Conservation (phyloP, 2,888 invertebrate genomes). For the Dioctria rufipes region DNA sequence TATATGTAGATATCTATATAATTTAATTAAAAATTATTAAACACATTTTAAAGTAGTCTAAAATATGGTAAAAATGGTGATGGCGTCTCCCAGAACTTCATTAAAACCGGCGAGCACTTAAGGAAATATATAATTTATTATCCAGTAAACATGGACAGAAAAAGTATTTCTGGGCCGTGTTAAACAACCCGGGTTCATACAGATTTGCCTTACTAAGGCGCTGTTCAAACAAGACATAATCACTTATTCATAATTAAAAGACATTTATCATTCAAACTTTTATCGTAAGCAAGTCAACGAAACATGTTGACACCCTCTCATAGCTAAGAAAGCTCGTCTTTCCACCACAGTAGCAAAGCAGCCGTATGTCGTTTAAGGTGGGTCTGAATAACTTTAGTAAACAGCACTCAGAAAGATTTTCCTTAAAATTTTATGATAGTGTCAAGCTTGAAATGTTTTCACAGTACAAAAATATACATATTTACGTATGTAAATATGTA, state of each 20-base stretch:
- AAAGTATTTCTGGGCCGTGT: background rate
- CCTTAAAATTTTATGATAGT: slow-evolving; percentile 45
- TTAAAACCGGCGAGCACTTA: too few species aligned
- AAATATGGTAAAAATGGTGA: too few species aligned
- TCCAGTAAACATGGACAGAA: too few species aligned
- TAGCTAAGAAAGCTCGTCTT: slow-evolving; percentile 28
- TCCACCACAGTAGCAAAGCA: slow-evolving; percentile 1
- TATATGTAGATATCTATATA: too few species aligned
- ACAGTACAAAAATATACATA: slow-evolving; percentile 17
- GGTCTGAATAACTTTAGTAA: slow-evolving; percentile 42
- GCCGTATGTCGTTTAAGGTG: slow-evolving; percentile 27
- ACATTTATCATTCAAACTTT: slow-evolving; percentile 51
- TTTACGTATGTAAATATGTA: background rate
- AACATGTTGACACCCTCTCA: slow-evolving; percentile 44
- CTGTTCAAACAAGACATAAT: slow-evolving; percentile 34
- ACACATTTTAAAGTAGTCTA: too few species aligned
- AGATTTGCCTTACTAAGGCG: slow-evolving; percentile 12
- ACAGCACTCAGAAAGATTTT: slow-evolving; percentile 39
- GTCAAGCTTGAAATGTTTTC: slow-evolving; percentile 46
- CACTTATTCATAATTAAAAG: slow-evolving; percentile 49
- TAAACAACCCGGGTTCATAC: slow-evolving; percentile 7
- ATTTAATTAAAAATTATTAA: too few species aligned
- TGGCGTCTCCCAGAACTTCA: too few species aligned
- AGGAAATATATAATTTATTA: too few species aligned
- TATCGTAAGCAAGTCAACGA: slow-evolving; percentile 32